These are phyloP conservation scores for Papilio glaucus DNA, from an alignment of 1,140 invertebrate genomes.

Conservation along the genomic window DNA sequence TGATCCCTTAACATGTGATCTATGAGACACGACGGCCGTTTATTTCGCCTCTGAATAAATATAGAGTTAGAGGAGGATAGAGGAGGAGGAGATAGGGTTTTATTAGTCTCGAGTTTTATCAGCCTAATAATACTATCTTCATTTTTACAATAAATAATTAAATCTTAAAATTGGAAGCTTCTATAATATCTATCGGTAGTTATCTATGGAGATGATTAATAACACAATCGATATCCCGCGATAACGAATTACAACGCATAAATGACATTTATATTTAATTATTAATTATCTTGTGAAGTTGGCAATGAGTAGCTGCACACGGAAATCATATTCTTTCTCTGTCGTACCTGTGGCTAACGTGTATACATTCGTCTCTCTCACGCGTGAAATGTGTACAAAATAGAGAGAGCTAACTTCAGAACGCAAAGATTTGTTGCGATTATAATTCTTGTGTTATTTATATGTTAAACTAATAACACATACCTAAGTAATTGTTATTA, in stretches of 20 bases:
- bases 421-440: not conserved
- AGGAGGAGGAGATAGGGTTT: no score
- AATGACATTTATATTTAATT: not conserved
- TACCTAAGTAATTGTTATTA: not conserved
- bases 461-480: no score
- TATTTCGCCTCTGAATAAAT: no score
- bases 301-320: not conserved
- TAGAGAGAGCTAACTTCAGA: not conserved
- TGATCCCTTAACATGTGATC: not conserved
- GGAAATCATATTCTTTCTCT: not conserved
- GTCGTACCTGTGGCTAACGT: not conserved
- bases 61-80: no score
- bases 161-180: not conserved
- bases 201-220: not conserved
- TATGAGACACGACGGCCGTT: not conserved
- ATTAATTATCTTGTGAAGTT: not conserved
- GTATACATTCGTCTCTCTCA: not conserved
- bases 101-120: no score
- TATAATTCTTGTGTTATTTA: not conserved
- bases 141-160: not conserved
- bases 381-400: not conserved
- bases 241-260: not conserved
- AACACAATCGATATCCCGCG: not conserved
- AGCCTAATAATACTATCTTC: no score
- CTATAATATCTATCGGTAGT: not conserved